Percentiles rank a stretch among this genome's conserved stretches.
These are phyloP conservation scores for Potorous gilbertii DNA, from an alignment of 2,797 vertebrate species.

Conservation along the genomic window DNA sequence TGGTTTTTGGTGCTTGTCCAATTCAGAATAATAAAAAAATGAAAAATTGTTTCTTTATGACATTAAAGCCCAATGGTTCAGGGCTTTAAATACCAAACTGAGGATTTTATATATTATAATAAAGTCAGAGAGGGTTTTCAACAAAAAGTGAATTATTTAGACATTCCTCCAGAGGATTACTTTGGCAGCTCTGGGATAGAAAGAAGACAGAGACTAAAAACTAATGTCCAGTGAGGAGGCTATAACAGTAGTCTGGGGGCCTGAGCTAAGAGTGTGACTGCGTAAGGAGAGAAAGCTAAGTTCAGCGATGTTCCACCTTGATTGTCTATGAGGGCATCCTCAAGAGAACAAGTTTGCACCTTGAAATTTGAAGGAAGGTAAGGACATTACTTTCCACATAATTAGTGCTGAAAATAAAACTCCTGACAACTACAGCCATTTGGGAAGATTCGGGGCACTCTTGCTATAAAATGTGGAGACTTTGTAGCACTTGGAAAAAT, in stretches of 20 bases:
- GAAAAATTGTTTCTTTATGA: neutral
- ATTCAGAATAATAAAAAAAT: neutral
- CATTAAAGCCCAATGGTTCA: too few relatives aligned
- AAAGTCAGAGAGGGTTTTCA: neutral
- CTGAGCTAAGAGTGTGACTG: conserved; percentile 29
- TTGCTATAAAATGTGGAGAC: conserved; percentile 68
- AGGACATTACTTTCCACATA: conserved; percentile 75
- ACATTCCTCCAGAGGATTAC: neutral
- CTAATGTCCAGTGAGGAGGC: neutral
- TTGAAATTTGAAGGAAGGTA: conserved; percentile 53
- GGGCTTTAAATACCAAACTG: too few relatives aligned
- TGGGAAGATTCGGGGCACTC: conserved; percentile 75
- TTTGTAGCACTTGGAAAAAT: conserved; percentile 32
- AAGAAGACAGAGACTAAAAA: neutral
- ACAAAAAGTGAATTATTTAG: neutral
- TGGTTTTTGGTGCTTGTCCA: neutral
- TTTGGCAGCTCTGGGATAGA: neutral
- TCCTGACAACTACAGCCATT: conserved; percentile 72
- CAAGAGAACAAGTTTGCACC: conserved; percentile 45
- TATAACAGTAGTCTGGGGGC: neutral
- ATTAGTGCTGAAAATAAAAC: conserved; percentile 78
- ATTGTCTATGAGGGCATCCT: conserved; percentile 58
- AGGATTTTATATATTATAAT: neutral
- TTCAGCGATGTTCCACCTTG: conserved; percentile 78
- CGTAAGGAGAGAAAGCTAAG: conserved; percentile 71